Evolutionary conservation across 2,113 vertebrate species (phyloP), one percentile per base, ranked within the genome.

Genomic region (Varanus salvator): DNA sequence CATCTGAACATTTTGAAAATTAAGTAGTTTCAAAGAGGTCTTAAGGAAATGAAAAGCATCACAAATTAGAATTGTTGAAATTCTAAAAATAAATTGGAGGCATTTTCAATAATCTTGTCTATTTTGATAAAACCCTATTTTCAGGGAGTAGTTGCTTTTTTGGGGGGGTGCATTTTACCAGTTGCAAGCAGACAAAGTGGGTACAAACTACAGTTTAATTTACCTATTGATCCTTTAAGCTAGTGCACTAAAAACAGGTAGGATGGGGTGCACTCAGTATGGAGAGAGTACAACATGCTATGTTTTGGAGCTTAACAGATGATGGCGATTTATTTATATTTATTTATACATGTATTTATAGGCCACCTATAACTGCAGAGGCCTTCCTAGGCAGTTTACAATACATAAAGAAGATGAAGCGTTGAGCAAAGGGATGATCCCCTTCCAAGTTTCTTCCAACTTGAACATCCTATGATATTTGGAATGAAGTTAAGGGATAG

Each of bases 1-100:
- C n/a, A 85, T 74, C 69, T 57, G 57, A 31, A 52, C 25, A 29
- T 80, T 87, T 81, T 57, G 38, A 50, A 72, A 71, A 80, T 27
- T 27, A 81, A 27, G 27, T 34, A 54, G n/a, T 68, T 81, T 88
- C n/a, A 57, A 11, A 88, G 72, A 57, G 66, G 31, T 54, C 69
- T 74, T 50, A 85, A 34, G 27, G 76, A 87, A 80, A 87, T 69
- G 86, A 66, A 80, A 81, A 25, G 48, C 31, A 25, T 72, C 77
- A 44, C 5, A 27, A 72, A 78, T 81, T 88, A 57, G 87, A 69
- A 88, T 57, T 34, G 68, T 44, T 57, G 66, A 81, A 29, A 68
- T 44, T 44, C 38, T 44, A 72, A 72, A 48, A 77, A 77, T 50
- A 14, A 81, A 88, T 38, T 23, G 19, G 12, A 25, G 75, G 74